These are phyloP conservation scores for Lacanobia oleracea DNA, from an alignment of 2,888 invertebrate species.

Conservation along the genomic window DNA sequence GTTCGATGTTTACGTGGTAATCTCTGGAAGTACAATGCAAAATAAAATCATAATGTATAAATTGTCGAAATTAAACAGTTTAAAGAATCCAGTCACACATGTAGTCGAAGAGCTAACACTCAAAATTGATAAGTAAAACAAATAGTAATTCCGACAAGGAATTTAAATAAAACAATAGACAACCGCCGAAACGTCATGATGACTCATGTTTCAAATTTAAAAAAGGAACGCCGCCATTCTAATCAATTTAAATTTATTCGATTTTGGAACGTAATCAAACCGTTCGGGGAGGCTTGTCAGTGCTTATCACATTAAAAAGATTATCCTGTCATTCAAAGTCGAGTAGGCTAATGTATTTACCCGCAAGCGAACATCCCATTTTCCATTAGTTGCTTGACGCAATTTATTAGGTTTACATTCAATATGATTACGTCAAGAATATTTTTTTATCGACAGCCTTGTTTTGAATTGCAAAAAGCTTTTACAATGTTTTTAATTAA, in stretches of 20 bases:
- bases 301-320: constrained; percentile 36
- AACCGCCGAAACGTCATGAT: neutral
- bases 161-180: constrained; percentile 20
- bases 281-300: constrained; percentile 20
- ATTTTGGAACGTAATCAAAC: constrained; percentile 45
- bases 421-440: constrained; percentile 47
- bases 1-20: no score
- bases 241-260: constrained; percentile 50
- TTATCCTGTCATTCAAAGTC: constrained; percentile 47
- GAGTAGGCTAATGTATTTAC: constrained; percentile 58
- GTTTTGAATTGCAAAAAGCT: constrained; percentile 47
- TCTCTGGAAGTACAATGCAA: no score
- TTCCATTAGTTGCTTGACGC: constrained; percentile 53
- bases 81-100: neutral
- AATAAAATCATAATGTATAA: no score
- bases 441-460: constrained; percentile 33
- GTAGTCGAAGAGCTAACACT: neutral
- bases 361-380: constrained; percentile 39
- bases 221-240: constrained; percentile 22
- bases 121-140: neutral
- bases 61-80: neutral
- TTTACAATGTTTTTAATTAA: constrained; percentile 37
- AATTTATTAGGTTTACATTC: constrained; percentile 53
- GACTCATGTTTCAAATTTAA: neutral
- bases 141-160: neutral